phyloP scores from a whole-genome alignment of 2,888 invertebrate genomes.

The Teleogryllus oceanicus region DNA sequence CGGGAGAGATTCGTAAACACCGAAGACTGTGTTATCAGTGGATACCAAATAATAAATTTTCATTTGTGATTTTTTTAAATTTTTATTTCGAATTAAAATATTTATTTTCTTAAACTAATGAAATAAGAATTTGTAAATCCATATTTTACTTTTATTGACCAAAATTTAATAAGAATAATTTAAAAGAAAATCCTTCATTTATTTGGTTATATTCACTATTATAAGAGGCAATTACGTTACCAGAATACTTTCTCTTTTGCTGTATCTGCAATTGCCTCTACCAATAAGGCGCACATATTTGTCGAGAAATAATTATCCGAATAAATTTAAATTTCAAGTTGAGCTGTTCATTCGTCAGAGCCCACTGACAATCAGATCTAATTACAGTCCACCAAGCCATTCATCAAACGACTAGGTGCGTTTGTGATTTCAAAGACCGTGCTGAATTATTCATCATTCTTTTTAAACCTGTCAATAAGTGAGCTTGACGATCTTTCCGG shows the following conservation, averaged over 20 bases:
- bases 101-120: too few relatives aligned
- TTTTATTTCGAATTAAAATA: too few relatives aligned
- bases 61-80: too few relatives aligned
- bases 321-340: slow-evolving; percentile 7
- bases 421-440: background rate
- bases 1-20: too few relatives aligned
- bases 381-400: background rate
- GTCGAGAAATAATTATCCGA: slow-evolving; percentile 3
- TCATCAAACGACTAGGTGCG: background rate
- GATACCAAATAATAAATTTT: too few relatives aligned
- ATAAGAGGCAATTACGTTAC: background rate
- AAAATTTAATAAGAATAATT: too few relatives aligned
- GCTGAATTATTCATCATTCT: background rate
- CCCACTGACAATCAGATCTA: slow-evolving; percentile 1
- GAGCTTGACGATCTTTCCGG: background rate
- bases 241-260: background rate
- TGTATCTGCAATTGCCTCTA: background rate
- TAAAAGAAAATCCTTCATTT: too few relatives aligned
- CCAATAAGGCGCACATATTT: background rate
- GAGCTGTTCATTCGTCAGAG: background rate
- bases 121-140: too few relatives aligned
- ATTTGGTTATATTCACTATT: too few relatives aligned
- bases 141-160: too few relatives aligned
- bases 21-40: too few relatives aligned
- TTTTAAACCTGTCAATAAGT: slow-evolving; percentile 5